Percentiles rank a stretch among this genome's conserved stretches.
Evolutionary conservation across 2,113 vertebrate genomes (phyloP).

Genomic region (Apus apus): DNA sequence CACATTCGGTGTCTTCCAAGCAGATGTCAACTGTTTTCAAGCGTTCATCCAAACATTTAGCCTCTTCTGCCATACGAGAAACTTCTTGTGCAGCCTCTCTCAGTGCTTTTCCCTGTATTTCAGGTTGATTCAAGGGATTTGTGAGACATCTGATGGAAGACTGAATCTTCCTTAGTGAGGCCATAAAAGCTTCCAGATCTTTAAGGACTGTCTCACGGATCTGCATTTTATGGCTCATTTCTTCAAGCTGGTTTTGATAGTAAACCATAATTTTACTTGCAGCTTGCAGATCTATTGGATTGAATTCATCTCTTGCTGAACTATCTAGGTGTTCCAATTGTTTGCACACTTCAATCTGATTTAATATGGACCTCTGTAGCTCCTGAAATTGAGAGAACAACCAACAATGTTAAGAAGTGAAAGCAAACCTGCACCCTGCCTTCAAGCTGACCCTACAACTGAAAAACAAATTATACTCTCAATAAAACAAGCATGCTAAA

Average conservation of each 20-base stretch:
- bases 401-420: not conserved
- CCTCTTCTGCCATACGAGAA: slow-evolving; percentile 79
- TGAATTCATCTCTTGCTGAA: slow-evolving; percentile 69
- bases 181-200: slow-evolving; percentile 85
- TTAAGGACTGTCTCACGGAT: slow-evolving; percentile 77
- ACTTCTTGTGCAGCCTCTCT: slow-evolving; percentile 71
- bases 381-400: slow-evolving; percentile 60
- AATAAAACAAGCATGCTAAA: not conserved
- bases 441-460: not conserved
- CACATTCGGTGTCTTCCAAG: slow-evolving; percentile 70
- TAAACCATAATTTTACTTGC: slow-evolving; percentile 73
- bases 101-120: slow-evolving; percentile 50
- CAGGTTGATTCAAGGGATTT: slow-evolving; percentile 18
- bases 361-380: slow-evolving; percentile 58
- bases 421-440: not conserved
- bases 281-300: slow-evolving; percentile 79
- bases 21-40: slow-evolving; percentile 77
- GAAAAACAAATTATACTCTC: not conserved
- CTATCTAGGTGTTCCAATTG: slow-evolving; percentile 72
- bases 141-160: slow-evolving; percentile 63
- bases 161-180: slow-evolving; percentile 79
- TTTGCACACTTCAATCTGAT: slow-evolving; percentile 81
- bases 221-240: slow-evolving; percentile 77
- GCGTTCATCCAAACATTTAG: slow-evolving; percentile 81
- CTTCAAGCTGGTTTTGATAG: slow-evolving; percentile 82